Evolutionary conservation across 2,797 vertebrate genomes (phyloP).

Genomic region (Hemitrygon akajei): DNA sequence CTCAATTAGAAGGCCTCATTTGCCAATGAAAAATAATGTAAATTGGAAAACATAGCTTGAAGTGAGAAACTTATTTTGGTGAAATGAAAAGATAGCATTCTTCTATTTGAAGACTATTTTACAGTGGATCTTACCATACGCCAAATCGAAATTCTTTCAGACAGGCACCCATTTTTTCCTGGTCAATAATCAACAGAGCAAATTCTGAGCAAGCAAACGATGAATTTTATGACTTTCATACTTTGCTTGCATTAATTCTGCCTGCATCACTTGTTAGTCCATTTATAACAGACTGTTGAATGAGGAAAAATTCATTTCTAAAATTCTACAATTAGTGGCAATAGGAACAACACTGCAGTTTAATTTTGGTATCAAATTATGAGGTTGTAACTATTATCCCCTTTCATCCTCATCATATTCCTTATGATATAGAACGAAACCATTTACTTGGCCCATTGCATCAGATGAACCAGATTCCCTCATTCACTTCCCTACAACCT

Average conservation of each 20-base stretch:
- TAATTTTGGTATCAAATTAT: conserved; percentile 8
- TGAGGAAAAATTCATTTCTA: not conserved
- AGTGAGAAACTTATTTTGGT: not conserved
- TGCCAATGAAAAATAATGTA: not conserved
- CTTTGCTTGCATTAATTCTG: not conserved
- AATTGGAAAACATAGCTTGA: not conserved
- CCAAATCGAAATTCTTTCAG: not conserved
- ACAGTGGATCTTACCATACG: not conserved
- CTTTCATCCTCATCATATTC: too few species aligned
- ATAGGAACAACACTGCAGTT: not conserved
- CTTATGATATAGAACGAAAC: too few species aligned
- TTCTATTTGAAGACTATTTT: not conserved
- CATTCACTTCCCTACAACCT: too few species aligned
- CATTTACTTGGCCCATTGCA: too few species aligned
- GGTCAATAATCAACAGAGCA: not conserved
- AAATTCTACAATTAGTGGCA: not conserved
- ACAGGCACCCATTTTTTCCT: not conserved
- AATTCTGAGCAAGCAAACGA: not conserved
- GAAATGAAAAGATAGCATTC: not conserved
- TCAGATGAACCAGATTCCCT: too few species aligned
- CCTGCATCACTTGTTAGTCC: too few species aligned
- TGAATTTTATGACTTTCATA: not conserved
- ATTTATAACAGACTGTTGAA: not conserved
- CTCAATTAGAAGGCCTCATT: not conserved
- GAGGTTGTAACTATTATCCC: not conserved